Evolutionary conservation across 2,888 invertebrate species (phyloP), one percentile per base, ranked within the genome.

Genomic region (Beris morrisii): DNA sequence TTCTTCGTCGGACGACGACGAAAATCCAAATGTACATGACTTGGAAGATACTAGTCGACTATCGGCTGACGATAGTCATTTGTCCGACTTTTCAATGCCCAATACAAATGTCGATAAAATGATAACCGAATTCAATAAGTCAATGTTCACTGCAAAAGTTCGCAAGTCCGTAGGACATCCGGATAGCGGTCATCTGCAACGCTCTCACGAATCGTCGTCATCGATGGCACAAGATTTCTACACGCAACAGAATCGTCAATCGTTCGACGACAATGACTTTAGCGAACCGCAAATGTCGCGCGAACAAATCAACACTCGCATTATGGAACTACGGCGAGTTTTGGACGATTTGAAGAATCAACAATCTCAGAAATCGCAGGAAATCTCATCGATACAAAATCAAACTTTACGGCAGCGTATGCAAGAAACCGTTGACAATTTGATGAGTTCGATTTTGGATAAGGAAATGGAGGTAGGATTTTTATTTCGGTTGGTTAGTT

Each of bases 351-450:
- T 95, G 13, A 88, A 88, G 73, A 85, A 87, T 46, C 85, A 91
- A 58, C 83, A 91, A 68, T 86, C 88, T 65, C 88, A 91, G 73
- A 93, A 93, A 70, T 92, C 94, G 74, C 84, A 87, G 71, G 92
- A 94, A 79, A 89, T 95, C 69, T 87, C 90, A 28, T 90, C 88
- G 54, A 92, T 94, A 76, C 93, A 94, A 76, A 95, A 95, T 78
- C 83, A 88, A 69, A 91, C 92, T 11, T 79, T 95, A 12, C 83
- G 90, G 56, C 92, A 93, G 78, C 83, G 95, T 64, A 91, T 96
- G 78, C 89, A 91, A 76, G 90, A 91, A 71, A 90, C 88, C 61
- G 81, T 95, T 31, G 91, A 94, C 71, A 88, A 89, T 73, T 80
- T 95, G 11, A 84, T 90, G 70, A 88, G 90, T 73, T 92, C 93